Base-by-base conservation (phyloP, 2,113 vertebrate genomes). In the Rhinichthys klamathensis region DNA sequence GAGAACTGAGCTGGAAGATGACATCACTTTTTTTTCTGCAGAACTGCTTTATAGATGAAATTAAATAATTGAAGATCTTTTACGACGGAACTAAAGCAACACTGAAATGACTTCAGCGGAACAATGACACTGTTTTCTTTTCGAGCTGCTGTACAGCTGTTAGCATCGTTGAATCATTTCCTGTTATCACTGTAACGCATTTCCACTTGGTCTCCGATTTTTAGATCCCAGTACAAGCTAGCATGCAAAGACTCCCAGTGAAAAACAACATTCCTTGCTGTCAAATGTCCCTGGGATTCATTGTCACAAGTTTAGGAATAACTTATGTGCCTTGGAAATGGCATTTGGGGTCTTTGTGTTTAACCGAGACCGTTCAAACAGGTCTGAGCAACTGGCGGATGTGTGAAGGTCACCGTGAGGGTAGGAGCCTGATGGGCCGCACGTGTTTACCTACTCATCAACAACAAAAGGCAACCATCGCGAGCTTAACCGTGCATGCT, bases 401-500 rank as follows among this genome's bases (percentile, higher is more conserved):
- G 65, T 56, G 60, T 51, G 65, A 80, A 80, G 63, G 63, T 83
- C 81, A 72, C 13, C 3, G 3, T 12, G 67, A 72, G 67, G 61
- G 18, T 15, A 27, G 30, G 81, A 83, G 49, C 23, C 49, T 15
- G 46, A 67, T 72, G 80, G 80, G 21, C 32, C 1, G n/a, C 32
- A 49, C 27, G 25, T 38, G 81, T 58, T 82, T 82, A 56, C 65
- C 32, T 82, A 56, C 80, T 83, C 81, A 73, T 83, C 49, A 58
- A 58, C 49, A 35, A 73, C 27, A 70, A 41, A 72, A 83, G 51
- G 15, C 16, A 46, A 13, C 32, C 21, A 23, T 76, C 8, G 58
- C 30, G 11, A 51, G 79, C 46, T 76, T 75, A 88, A 84, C 89
- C 84, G 70, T 51, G 89, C 88, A 88, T 84, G 88, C 90, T 46